Evolutionary conservation across 2,888 invertebrate genomes (phyloP).

Genomic region (Epinotia brunnichana): DNA sequence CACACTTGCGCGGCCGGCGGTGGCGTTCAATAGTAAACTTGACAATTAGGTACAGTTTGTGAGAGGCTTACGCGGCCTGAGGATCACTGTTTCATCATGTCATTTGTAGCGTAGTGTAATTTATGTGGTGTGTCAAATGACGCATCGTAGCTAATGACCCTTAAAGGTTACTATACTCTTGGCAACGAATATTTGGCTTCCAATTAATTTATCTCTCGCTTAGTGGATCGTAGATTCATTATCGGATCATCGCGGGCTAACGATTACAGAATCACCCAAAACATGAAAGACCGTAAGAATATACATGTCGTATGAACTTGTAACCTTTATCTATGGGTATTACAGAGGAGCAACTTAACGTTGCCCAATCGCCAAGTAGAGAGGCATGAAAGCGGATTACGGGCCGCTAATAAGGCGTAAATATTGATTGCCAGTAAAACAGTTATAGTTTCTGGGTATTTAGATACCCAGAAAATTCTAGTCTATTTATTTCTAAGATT

Average conservation of each 20-base stretch:
- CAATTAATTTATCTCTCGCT: constrained; percentile 19
- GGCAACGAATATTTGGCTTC: constrained; percentile 8
- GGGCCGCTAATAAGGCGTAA: not conserved
- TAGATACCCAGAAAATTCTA: no score
- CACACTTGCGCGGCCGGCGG: no score
- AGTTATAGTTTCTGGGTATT: not conserved
- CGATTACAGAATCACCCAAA: not conserved
- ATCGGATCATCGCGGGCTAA: constrained; percentile 27
- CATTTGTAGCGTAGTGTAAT: no score
- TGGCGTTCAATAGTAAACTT: no score
- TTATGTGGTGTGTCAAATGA: no score
- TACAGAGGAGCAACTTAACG: not conserved
- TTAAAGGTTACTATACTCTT: not conserved
- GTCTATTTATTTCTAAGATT: no score
- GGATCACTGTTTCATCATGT: no score
- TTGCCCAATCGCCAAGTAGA: not conserved
- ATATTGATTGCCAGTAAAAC: not conserved
- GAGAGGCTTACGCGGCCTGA: no score
- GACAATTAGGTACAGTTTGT: no score
- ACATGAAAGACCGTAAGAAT: constrained; percentile 4
- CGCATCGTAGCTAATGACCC: no score
- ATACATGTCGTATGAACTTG: not conserved
- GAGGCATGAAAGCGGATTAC: constrained; percentile 6
- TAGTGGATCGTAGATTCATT: constrained; percentile 25
- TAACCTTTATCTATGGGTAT: not conserved